Evolutionary conservation across 2,113 vertebrate genomes (phyloP).

Genomic region (Trichechus manatus): DNA sequence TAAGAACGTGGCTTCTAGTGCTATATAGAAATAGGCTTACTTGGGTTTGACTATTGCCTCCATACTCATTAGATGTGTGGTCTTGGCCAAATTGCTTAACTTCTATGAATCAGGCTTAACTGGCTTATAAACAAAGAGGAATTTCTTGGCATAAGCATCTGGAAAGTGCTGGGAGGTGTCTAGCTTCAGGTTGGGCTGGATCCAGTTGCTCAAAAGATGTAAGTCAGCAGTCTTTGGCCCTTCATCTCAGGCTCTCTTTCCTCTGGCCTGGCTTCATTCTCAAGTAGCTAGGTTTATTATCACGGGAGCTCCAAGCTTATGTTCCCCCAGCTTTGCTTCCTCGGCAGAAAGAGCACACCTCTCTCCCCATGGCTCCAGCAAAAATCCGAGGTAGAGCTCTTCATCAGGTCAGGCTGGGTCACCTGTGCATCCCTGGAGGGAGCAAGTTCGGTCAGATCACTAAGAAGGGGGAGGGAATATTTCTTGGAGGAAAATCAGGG

Average conservation of each 20-base stretch:
- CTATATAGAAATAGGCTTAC: not conserved
- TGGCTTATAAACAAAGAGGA: not conserved
- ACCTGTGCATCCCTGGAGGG: not conserved
- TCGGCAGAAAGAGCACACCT: not conserved
- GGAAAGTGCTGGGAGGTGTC: not conserved
- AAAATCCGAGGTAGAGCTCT: not conserved
- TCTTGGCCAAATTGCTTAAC: not conserved
- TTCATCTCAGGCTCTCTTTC: not conserved
- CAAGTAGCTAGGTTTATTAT: slow-evolving; percentile 49
- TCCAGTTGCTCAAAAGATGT: slow-evolving; percentile 48
- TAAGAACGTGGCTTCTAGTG: fast-evolving
- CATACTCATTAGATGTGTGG: not conserved
- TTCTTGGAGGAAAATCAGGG: slow-evolving; percentile 34
- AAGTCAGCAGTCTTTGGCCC: not conserved
- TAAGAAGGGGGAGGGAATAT: not conserved
- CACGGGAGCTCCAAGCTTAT: not conserved
- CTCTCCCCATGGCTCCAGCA: fast-evolving
- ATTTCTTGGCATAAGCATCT: not conserved
- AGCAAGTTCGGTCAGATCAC: not conserved
- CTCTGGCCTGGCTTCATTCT: not conserved
- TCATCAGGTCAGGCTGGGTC: not conserved
- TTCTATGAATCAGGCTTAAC: slow-evolving; percentile 35
- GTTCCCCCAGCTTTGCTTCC: not conserved
- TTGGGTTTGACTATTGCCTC: not conserved
- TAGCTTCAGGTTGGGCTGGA: slow-evolving; percentile 50